phyloP scores from a whole-genome alignment of 1,140 invertebrate genomes.

The Drosophila pandora region DNA sequence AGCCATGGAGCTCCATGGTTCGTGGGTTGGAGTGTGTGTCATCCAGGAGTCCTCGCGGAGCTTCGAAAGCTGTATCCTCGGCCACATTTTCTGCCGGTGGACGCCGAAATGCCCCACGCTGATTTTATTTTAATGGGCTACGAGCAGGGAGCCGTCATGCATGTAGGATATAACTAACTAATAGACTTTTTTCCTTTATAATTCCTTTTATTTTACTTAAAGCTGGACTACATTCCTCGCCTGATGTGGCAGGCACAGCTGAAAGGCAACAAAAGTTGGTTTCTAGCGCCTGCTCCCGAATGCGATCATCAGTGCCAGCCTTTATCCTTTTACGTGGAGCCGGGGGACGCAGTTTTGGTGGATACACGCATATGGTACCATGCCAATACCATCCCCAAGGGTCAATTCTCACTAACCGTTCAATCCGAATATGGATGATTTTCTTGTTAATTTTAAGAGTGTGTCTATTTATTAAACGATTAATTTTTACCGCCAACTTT shows the following conservation, averaged over 20 bases:
- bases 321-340: conserved; percentile 91
- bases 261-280: conserved; percentile 93
- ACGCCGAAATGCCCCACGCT: conserved; percentile 94
- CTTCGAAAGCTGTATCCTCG: conserved; percentile 90
- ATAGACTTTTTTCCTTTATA: not conserved
- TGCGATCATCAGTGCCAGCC: conserved; percentile 91
- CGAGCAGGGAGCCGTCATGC: conserved; percentile 95
- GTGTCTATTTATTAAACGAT: not conserved
- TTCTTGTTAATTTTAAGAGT: not conserved
- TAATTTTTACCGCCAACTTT: not conserved
- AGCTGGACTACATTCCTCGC: conserved; percentile 96
- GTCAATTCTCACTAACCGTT: conserved; percentile 94
- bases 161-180: conserved; percentile 87
- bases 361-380: conserved; percentile 98
- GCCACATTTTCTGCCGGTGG: conserved; percentile 94
- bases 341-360: conserved; percentile 93
- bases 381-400: conserved; percentile 91
- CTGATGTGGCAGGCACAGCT: conserved; percentile 98
- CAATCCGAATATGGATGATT: conserved; percentile 95
- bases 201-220: no score
- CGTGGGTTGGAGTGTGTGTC: conserved; percentile 96
- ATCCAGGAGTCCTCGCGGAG: conserved; percentile 89
- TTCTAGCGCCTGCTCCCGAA: conserved; percentile 93
- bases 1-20: conserved; percentile 91
- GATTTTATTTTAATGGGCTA: conserved; percentile 98